phyloP scores from a whole-genome alignment of 2,888 invertebrate genomes.

The Eledone cirrhosa region DNA sequence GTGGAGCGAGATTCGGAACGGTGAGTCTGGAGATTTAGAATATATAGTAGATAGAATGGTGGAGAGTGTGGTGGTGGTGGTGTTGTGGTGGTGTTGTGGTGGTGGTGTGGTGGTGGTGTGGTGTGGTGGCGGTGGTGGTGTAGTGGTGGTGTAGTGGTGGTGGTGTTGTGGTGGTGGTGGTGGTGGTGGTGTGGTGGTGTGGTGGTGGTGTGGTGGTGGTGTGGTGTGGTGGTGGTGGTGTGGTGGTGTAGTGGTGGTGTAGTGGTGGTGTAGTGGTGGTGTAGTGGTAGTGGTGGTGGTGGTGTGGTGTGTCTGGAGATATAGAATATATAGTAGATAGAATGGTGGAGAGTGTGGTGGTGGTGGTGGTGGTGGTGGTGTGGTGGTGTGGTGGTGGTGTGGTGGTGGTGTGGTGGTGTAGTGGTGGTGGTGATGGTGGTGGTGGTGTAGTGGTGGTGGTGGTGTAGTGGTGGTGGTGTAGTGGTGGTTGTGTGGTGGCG shows the following conservation, averaged over 20 bases:
- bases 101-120: too few relatives aligned
- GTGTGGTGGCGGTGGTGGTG: background rate
- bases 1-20: constrained; percentile 37
- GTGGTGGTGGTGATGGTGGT: background rate
- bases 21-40: constrained; percentile 35
- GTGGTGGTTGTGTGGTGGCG: background rate
- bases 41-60: background rate
- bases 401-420: background rate
- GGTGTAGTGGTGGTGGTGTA: background rate
- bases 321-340: background rate
- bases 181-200: background rate
- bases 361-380: too few relatives aligned
- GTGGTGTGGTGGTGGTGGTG: too few relatives aligned
- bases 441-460: background rate
- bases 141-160: background rate
- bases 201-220: too few relatives aligned
- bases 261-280: too few relatives aligned
- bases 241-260: too few relatives aligned
- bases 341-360: background rate
- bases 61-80: too few relatives aligned
- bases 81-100: too few relatives aligned
- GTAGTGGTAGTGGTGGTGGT: too few relatives aligned
- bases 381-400: too few relatives aligned
- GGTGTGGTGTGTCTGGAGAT: constrained; percentile 38
- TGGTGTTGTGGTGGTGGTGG: background rate